Base-by-base conservation (phyloP, 2,888 invertebrate species). In the Pteria penguin region DNA sequence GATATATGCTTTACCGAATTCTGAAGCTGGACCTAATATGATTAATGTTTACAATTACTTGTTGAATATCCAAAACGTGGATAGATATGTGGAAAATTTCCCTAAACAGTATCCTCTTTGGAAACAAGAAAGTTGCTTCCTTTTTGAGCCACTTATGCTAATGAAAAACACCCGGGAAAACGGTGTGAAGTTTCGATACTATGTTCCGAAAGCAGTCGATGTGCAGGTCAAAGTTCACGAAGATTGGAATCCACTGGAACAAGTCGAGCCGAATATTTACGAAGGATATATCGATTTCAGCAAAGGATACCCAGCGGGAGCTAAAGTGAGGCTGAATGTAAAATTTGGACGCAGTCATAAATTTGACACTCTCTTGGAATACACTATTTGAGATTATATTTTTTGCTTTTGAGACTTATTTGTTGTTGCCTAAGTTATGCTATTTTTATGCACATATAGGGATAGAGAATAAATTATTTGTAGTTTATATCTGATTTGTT, bases 71-170 rank as follows among this genome's bases (percentile, higher is more conserved):
- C 79, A 82, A 62, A 75, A 81, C 60, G 73, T 82, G 2, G 80
- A 83, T 57, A 72, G 72, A 8, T 85, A 85, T 62, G 85, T 83
- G 1, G 78, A 82, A 22, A 76, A 87, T 0, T 87, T 84, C 70
- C 89, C 89, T 4, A 88, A 89, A 63, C 88, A 88, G 75, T 88
- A 88, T 72, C 88, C 87, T 5, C 67, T 80, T 4, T 89, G 88
- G 88, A 88, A 87, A 63, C 84, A 84, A 36, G 84, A 87, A 36
- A 84, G 86, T 0, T 87, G 89, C 33, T 89, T 83, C 66, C 79
- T 88, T 27, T 84, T 79, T 58, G 88, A 88, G 36, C 88, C 89
- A 0, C 78, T 84, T 52, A 83, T 81, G 77, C 65, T 89, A n/a
- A 81, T 87, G 67, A 82, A 80, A 27, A 85, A 86, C 1, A 78